Evolutionary conservation across 2,888 invertebrate species (phyloP).

Genomic region (Nipponacmea schrenckii): DNA sequence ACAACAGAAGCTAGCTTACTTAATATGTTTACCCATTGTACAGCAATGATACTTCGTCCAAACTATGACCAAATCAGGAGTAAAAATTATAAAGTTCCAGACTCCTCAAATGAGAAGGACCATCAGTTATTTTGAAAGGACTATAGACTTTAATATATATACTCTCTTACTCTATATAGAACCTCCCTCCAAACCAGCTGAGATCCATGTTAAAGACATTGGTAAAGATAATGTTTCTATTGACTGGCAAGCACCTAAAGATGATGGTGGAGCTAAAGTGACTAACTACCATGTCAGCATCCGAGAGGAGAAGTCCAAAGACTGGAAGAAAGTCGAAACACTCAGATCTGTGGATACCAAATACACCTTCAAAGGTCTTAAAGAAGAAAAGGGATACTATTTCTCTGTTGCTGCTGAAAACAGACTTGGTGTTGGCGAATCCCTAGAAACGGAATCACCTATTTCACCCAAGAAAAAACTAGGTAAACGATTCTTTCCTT

Average conservation of each 20-base stretch:
- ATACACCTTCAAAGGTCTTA: slow-evolving; percentile 51
- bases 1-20: too few relatives aligned
- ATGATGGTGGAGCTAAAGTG: slow-evolving; percentile 60
- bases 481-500: slow-evolving; percentile 30
- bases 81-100: too few relatives aligned
- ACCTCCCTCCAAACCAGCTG: slow-evolving; percentile 65
- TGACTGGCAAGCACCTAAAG: slow-evolving; percentile 59
- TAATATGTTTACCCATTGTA: too few relatives aligned
- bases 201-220: slow-evolving; percentile 49
- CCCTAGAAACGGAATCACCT: slow-evolving; percentile 47
- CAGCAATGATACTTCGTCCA: too few relatives aligned
- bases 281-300: slow-evolving; percentile 53
- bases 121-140: too few relatives aligned
- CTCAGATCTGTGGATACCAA: slow-evolving; percentile 49
- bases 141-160: too few relatives aligned
- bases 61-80: too few relatives aligned
- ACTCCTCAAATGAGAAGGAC: too few relatives aligned
- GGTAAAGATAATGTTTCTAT: slow-evolving; percentile 55
- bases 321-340: slow-evolving; percentile 52
- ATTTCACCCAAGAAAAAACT: slow-evolving; percentile 48
- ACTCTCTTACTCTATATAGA: slow-evolving; percentile 24
- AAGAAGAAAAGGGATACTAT: slow-evolving; percentile 58
- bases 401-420: slow-evolving; percentile 67
- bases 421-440: slow-evolving; percentile 50
- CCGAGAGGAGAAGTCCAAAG: slow-evolving; percentile 43